Evolutionary conservation across 2,797 vertebrate genomes (phyloP).

Genomic region (Gymnocypris eckloni): DNA sequence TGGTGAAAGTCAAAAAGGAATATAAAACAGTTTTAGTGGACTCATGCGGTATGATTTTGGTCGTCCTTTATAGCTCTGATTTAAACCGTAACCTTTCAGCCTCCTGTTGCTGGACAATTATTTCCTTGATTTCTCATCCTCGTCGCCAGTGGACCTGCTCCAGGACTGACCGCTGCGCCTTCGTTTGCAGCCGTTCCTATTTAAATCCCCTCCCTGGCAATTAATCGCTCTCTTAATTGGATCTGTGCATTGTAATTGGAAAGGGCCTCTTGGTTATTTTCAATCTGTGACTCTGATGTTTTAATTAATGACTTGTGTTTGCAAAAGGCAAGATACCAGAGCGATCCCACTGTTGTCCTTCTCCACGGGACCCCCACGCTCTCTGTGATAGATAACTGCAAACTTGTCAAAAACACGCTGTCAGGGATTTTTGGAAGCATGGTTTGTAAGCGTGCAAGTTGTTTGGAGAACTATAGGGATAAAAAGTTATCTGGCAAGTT

Average conservation of each 20-base stretch:
- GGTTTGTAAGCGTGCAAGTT: background rate
- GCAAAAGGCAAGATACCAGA: slow-evolving; percentile 22
- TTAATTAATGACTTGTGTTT: slow-evolving; percentile 40
- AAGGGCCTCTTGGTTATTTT: slow-evolving; percentile 42
- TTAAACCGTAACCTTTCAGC: slow-evolving; percentile 21
- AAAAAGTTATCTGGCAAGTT: background rate
- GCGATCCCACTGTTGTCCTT: slow-evolving; percentile 26
- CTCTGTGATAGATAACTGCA: slow-evolving; percentile 2
- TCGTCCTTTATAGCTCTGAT: background rate
- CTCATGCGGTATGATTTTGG: background rate
- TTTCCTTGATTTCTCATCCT: slow-evolving; percentile 12
- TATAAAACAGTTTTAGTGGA: background rate
- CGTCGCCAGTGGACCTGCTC: background rate
- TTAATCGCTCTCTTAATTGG: slow-evolving; percentile 54
- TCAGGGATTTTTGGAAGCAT: background rate
- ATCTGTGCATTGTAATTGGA: slow-evolving; percentile 42
- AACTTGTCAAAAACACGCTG: background rate
- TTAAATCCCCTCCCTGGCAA: slow-evolving; percentile 40
- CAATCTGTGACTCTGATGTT: slow-evolving; percentile 20
- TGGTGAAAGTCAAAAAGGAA: background rate
- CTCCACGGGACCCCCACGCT: background rate
- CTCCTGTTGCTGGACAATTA: slow-evolving; percentile 28
- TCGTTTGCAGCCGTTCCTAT: slow-evolving; percentile 28
- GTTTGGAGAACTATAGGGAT: background rate
- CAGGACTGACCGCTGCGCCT: slow-evolving; percentile 42